Conservation (phyloP, 1,140 invertebrate species). For the Apis florea region DNA sequence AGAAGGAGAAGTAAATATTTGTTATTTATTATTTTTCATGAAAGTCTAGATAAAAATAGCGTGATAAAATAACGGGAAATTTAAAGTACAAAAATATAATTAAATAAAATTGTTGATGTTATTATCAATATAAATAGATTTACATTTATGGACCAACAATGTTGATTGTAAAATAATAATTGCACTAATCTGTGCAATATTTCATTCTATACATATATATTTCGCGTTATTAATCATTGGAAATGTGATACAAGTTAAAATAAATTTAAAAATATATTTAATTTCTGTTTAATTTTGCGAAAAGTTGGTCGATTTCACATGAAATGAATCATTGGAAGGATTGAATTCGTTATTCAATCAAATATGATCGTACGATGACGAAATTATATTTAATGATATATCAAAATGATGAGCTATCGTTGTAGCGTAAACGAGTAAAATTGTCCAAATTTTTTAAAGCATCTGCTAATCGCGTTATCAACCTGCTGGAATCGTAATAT, state of each 20-base stretch:
- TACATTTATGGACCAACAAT: not conserved
- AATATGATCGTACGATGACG: not conserved
- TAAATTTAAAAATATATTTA: not conserved
- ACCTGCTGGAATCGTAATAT: constrained; percentile 22
- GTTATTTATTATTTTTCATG: too few species aligned
- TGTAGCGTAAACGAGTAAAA: not conserved
- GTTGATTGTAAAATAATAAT: not conserved
- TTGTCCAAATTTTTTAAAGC: constrained; percentile 5
- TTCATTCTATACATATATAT: not conserved
- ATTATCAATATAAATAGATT: not conserved
- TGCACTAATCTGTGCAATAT: not conserved
- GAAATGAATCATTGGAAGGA: not conserved
- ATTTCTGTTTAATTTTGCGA: not conserved
- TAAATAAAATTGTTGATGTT: too few species aligned
- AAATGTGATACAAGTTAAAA: too few species aligned
- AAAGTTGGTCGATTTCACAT: not conserved
- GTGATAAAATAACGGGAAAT: too few species aligned
- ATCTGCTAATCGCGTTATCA: constrained; percentile 30
- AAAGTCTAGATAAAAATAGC: too few species aligned
- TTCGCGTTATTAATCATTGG: not conserved
- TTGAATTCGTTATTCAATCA: not conserved
- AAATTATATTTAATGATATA: not conserved
- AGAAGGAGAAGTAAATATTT: too few species aligned
- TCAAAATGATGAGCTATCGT: not conserved
- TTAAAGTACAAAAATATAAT: too few species aligned